phyloP scores from a whole-genome alignment of 2,888 invertebrate genomes.

The Pollenia labialis region DNA sequence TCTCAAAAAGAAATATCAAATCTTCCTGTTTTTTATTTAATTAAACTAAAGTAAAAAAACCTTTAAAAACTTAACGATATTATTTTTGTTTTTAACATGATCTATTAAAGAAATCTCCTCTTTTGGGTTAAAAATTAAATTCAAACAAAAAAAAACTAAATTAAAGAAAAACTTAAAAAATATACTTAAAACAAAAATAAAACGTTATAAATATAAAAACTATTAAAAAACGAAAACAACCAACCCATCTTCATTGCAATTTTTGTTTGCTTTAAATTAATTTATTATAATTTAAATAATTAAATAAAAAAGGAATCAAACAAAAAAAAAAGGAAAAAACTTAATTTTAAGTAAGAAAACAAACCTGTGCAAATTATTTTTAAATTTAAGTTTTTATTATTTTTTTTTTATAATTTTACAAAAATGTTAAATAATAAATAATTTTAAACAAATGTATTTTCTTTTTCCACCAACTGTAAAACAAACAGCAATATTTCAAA shows the following conservation, averaged over 20 bases:
- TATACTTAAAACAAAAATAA: constrained; percentile 26
- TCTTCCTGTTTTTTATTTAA: constrained; percentile 56
- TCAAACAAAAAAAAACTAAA: constrained; percentile 25
- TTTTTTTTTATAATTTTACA: constrained; percentile 68
- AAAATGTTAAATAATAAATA: constrained; percentile 69
- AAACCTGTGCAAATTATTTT: constrained; percentile 74
- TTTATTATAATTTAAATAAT: constrained; percentile 66
- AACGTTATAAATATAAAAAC: constrained; percentile 19
- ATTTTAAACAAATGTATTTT: constrained; percentile 32
- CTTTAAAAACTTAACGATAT: constrained; percentile 17
- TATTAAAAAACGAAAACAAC: constrained; percentile 41
- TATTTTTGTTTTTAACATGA: constrained; percentile 41
- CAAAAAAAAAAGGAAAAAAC: constrained; percentile 36
- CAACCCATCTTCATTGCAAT: constrained; percentile 71
- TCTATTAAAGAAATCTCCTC: constrained; percentile 70
- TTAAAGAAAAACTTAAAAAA: constrained; percentile 35
- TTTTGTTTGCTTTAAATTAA: constrained; percentile 73
- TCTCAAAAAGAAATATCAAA: constrained; percentile 49
- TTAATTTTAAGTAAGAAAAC: constrained; percentile 70
- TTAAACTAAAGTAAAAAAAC: constrained; percentile 44
- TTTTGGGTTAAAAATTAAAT: constrained; percentile 58
- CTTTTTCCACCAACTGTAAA: background rate
- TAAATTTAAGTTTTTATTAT: constrained; percentile 74
- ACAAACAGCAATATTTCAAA: background rate
- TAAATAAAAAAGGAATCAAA: constrained; percentile 47